Conservation (phyloP, 2,797 vertebrate genomes). For the Lagodon rhomboides region DNA sequence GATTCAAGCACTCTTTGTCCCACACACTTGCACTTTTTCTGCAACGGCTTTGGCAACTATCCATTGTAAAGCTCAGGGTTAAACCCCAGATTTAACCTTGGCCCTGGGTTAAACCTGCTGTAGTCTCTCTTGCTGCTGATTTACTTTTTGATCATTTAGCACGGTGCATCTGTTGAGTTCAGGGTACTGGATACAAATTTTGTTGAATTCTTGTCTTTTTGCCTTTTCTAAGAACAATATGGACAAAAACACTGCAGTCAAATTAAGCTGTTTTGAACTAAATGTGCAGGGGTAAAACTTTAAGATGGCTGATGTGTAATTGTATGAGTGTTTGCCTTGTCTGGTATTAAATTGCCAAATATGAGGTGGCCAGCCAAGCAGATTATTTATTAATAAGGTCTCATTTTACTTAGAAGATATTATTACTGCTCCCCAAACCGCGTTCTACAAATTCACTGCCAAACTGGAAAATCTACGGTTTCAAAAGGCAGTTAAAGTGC, state of each 20-base stretch:
- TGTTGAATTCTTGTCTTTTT: background rate
- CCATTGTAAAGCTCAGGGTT: background rate
- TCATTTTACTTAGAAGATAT: background rate
- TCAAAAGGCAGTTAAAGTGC: background rate
- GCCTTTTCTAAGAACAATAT: background rate
- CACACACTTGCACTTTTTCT: background rate
- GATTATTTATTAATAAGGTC: background rate
- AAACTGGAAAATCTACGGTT: background rate
- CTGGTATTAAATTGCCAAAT: background rate
- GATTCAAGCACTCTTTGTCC: background rate
- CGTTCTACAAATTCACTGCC: background rate
- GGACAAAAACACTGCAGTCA: slow-evolving; percentile 4
- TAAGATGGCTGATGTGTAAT: background rate
- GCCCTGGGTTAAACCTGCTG: slow-evolving; percentile 2
- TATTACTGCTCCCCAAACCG: background rate
- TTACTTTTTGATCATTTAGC: background rate
- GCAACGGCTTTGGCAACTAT: background rate
- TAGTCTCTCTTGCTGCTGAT: background rate
- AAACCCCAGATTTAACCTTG: slow-evolving; percentile 13
- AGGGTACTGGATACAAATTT: background rate
- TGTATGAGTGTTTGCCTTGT: background rate
- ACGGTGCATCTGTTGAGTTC: background rate
- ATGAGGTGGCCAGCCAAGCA: background rate
- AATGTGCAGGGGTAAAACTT: background rate
- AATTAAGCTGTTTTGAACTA: background rate